Evolutionary conservation across 2,113 vertebrate species (phyloP).

Genomic region (Spea multiplicata): DNA sequence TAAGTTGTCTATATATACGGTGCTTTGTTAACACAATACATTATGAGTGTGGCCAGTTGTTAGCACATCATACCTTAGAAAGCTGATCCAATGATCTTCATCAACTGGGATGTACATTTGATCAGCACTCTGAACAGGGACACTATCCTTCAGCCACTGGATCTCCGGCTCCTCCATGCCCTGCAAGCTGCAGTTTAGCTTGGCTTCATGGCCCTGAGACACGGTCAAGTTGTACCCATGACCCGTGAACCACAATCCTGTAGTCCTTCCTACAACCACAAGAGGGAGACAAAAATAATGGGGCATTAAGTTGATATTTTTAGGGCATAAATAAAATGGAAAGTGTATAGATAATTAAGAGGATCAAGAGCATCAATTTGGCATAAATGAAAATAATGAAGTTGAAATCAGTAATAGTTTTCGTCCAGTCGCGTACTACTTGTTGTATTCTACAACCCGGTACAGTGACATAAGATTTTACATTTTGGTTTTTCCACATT

Average conservation of each 20-base stretch:
- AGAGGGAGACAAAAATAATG: not conserved
- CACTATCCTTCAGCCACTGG: conserved; percentile 89
- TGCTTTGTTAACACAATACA: not conserved
- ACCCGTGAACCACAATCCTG: conserved; percentile 71
- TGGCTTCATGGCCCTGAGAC: conserved; percentile 85
- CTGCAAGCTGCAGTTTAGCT: conserved; percentile 87
- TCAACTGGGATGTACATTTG: conserved; percentile 91
- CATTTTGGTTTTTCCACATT: too few relatives aligned
- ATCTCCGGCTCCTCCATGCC: conserved; percentile 86
- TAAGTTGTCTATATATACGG: too few relatives aligned
- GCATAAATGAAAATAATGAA: too few relatives aligned
- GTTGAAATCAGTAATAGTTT: too few relatives aligned
- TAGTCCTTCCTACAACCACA: not conserved
- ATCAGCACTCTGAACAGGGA: conserved; percentile 83
- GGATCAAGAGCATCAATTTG: too few relatives aligned
- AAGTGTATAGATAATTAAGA: too few relatives aligned
- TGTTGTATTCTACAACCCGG: too few relatives aligned
- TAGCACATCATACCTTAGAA: conserved; percentile 75
- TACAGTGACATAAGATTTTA: too few relatives aligned
- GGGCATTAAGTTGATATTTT: too few relatives aligned
- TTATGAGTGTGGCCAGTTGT: not conserved
- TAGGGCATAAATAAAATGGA: too few relatives aligned
- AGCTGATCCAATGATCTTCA: conserved; percentile 90
- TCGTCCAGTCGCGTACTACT: too few relatives aligned
- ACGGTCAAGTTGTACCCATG: conserved; percentile 88